Evolutionary conservation across 2,113 vertebrate species (phyloP).

Genomic region (Ploceus nigricollis): DNA sequence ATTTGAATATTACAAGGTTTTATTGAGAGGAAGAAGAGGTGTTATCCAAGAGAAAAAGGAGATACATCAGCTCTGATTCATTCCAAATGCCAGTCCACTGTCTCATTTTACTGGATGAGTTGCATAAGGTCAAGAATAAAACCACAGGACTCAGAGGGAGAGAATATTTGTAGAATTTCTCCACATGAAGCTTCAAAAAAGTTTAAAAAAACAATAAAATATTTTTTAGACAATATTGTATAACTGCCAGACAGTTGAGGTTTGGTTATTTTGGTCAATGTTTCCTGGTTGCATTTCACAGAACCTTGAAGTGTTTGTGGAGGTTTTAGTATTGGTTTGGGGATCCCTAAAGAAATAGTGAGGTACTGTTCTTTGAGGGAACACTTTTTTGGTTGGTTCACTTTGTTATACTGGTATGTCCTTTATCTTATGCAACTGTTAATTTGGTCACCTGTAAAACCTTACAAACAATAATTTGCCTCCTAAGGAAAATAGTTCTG

Average conservation of each 20-base stretch:
- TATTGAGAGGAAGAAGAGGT: neutral
- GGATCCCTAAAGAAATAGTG: fast-evolving
- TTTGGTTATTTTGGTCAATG: neutral
- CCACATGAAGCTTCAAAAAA: neutral
- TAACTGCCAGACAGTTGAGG: neutral
- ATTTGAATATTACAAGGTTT: conserved; percentile 31
- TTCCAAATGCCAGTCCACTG: neutral
- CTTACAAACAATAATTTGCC: neutral
- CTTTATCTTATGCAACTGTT: neutral
- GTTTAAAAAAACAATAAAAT: neutral
- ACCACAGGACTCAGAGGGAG: neutral
- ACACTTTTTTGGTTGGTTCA: neutral
- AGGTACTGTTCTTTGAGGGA: neutral
- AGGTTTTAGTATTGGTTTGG: neutral
- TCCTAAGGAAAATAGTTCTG: neutral
- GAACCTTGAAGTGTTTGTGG: neutral
- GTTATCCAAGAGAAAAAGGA: neutral
- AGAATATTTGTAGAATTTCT: neutral
- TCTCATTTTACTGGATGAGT: neutral
- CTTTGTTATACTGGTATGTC: neutral
- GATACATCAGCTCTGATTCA: neutral
- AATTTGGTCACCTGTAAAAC: neutral
- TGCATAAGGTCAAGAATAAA: neutral
- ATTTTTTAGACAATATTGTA: neutral
- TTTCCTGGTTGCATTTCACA: neutral